Base-by-base conservation (phyloP, 1,140 invertebrate species). In the Drosophila ironensis region DNA sequence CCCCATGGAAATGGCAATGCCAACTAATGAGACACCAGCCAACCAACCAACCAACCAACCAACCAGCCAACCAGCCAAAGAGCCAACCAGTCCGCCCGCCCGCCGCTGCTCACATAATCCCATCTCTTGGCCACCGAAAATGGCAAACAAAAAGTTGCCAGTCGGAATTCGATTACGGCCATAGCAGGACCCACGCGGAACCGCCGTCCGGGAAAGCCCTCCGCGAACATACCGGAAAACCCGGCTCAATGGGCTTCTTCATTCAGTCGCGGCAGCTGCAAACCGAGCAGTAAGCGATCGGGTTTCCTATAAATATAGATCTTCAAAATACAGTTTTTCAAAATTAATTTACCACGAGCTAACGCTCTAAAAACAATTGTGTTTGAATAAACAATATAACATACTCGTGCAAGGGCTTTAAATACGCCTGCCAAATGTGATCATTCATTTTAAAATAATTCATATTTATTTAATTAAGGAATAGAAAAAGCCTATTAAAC, bases 91-190 rank as follows among this genome's bases (percentile, higher is more conserved):
- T n/a, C 28, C 28, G n/a, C 22, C 45, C 45, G 35, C 40, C 27
- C 28, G 11, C 24, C 25, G 8, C 17, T 51, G 42, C 46, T 70
- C 71, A 80, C 48, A 84, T 84, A 82, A 82, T 73, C 73, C 68
- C 82, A 82, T 84, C 73, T 84, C 69, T 61, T n/a, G 60, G 78
- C 68, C 78, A 48, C 77, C 74, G 28, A 78, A n/a, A 78, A 80
- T 57, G 71, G 38, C 76, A 74, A 74, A 46, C 61, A 50, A 45
- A 46, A 30, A 30, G 14, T 12, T 67, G 72, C 73, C 56, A 84
- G 78, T 84, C 68, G 50, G 37, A 63, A 84, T 84, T 84, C 66
- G 70, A 73, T 84, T 71, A 78, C 59, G 68, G 54, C 40, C 44
- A 56, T 56, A 72, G 68, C 64, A 70, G 60, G 59, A 54, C 54